Evolutionary conservation across 1,140 invertebrate genomes (phyloP), one percentile per base, ranked within the genome.

Genomic region (Drosophila repleta): DNA sequence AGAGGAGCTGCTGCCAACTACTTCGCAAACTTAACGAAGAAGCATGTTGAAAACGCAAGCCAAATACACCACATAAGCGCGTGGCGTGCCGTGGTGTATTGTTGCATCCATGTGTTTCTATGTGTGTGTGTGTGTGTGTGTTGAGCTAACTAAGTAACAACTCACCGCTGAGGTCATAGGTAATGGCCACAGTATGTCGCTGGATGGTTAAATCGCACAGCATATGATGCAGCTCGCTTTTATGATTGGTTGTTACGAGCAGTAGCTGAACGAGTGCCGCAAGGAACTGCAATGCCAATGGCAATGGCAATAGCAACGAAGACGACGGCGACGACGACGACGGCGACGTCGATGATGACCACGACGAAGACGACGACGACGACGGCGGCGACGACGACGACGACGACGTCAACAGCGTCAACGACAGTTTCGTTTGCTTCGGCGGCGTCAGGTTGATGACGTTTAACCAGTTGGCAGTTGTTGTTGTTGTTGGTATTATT

Each of bases 141-240:
- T 46, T 56, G 21, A n/a, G 18, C 1, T 51, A n/a, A 52, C 26
- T 7, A 52, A 62, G 18, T 60, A 10, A 52, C 45, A 55, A 76
- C 74, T 76, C 64, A 77, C 74, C 74, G 74, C 74, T 77, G 74
- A 74, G 74, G 74, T 77, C 74, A 77, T 77, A 77, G 71, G 65
- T 76, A 60, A 77, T 77, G 71, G 74, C 74, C 74, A 65, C 74
- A 77, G 74, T 77, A 69, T 74, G 65, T 77, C 71, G 74, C 71
- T 77, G 66, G 74, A 70, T 70, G 46, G 70, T 60, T 70, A 77
- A 77, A 77, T 68, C 71, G 71, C 74, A 67, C 74, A 77, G 74
- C 74, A 77, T 77, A 77, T 77, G 74, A 77, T 65, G 71, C 71
- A 77, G 74, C 64, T 77, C 74, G 71, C 71, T 77, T 60, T 77